A percentile compares a stretch with the other conserved stretches of the same genome.
Conservation (phyloP, 1,140 invertebrate genomes). For the Diorhabda elongata region DNA sequence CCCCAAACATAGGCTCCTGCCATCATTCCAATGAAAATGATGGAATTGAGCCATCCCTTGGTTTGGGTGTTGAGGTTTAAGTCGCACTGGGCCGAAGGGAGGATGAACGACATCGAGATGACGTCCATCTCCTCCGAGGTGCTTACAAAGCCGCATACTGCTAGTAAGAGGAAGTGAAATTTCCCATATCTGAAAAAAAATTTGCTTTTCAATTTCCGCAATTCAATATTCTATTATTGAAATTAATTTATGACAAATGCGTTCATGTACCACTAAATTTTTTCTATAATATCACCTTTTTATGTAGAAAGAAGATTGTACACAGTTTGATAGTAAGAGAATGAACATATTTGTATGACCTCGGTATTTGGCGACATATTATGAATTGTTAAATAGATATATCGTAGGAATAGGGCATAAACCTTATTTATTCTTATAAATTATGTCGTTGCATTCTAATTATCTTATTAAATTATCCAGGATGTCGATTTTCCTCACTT, state of each 20-base stretch:
- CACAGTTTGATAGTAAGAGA: too few species aligned
- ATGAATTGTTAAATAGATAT: too few species aligned
- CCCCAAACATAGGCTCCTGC: conserved; percentile 88
- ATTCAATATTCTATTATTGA: too few species aligned
- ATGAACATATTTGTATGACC: too few species aligned
- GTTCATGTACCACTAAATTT: too few species aligned
- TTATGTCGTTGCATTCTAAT: neutral
- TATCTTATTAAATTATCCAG: neutral
- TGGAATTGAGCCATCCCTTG: conserved; percentile 83
- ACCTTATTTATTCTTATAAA: too few species aligned
- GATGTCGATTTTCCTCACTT: neutral
- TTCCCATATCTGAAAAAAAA: conserved; percentile 64
- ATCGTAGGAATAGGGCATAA: too few species aligned
- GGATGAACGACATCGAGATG: conserved; percentile 89
- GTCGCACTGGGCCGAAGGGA: conserved; percentile 90
- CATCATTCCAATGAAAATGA: conserved; percentile 90
- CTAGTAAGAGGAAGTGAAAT: conserved; percentile 84
- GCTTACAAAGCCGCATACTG: conserved; percentile 87
- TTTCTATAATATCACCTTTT: too few species aligned
- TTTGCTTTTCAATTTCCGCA: too few species aligned
- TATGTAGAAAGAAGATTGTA: too few species aligned
- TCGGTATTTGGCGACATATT: too few species aligned
- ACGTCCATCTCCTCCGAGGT: conserved; percentile 95
- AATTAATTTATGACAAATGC: too few species aligned
- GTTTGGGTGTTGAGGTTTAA: conserved; percentile 78